Conservation (phyloP, 2,888 invertebrate species). For the Leucophora obtusa region DNA sequence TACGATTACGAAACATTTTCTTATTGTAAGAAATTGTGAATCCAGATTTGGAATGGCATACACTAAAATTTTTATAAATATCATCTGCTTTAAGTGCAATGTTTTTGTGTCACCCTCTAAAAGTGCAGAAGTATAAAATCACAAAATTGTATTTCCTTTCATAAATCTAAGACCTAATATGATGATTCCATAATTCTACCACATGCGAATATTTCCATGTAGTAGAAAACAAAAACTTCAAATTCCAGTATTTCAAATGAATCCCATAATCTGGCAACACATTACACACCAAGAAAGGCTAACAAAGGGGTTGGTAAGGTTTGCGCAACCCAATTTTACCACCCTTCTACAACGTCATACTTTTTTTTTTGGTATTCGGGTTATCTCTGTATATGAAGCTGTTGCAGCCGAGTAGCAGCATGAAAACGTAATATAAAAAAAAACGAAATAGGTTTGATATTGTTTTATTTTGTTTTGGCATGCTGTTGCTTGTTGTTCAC, state of each 20-base stretch:
- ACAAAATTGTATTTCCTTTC: no score
- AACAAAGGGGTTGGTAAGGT: constrained; percentile 18
- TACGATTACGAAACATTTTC: no score
- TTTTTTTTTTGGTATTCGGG: constrained; percentile 24
- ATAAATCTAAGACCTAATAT: no score
- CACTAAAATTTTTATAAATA: no score
- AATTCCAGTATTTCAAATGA: neutral
- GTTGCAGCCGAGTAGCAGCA: constrained; percentile 37
- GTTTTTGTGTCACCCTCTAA: no score
- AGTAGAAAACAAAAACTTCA: no score
- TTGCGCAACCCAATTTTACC: constrained; percentile 52
- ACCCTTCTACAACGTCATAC: constrained; percentile 48
- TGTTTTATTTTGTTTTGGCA: constrained; percentile 29
- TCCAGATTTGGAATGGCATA: no score
- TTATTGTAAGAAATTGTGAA: no score
- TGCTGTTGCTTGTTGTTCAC: constrained; percentile 60
- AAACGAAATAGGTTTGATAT: constrained; percentile 39
- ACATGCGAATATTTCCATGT: no score
- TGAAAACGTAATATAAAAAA: constrained; percentile 31
- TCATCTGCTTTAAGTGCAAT: no score
- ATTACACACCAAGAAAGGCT: neutral
- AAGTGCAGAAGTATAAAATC: no score
- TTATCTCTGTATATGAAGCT: constrained; percentile 16
- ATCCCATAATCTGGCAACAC: neutral
- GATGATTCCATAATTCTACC: no score